Conservation (phyloP, 2,113 vertebrate species). For the Pholis gunnellus region DNA sequence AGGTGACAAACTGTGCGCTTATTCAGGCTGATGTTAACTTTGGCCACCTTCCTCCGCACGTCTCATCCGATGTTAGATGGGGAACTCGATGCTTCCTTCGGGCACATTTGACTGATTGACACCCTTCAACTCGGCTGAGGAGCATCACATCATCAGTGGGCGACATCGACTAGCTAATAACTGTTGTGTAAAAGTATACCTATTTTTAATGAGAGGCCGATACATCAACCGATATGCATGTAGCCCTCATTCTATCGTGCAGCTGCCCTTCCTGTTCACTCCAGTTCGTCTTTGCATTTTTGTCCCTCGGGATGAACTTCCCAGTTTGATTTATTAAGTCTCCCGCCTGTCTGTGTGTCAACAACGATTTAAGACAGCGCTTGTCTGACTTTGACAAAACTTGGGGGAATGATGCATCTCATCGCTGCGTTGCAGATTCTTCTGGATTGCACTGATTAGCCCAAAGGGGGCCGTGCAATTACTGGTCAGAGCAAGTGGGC, state of each 20-base stretch:
- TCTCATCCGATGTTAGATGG: conserved; percentile 18
- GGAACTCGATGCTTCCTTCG: conserved; percentile 1
- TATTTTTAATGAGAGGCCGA: conserved; percentile 11
- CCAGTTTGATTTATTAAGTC: conserved; percentile 26
- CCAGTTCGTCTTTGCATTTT: neutral
- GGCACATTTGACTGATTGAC: conserved; percentile 26
- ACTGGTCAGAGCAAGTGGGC: conserved; percentile 53
- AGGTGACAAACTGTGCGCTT: conserved; percentile 19
- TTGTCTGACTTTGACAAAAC: conserved; percentile 53
- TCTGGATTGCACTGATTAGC: conserved; percentile 41
- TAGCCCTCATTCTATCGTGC: neutral
- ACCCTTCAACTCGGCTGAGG: conserved; percentile 39
- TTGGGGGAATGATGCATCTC: conserved; percentile 42
- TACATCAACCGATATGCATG: neutral
- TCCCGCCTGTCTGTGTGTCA: neutral
- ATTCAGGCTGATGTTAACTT: conserved; percentile 35
- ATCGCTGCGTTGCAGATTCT: conserved; percentile 14
- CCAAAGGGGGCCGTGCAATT: conserved; percentile 39
- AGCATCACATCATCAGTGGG: conserved; percentile 50
- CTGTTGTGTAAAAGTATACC: neutral
- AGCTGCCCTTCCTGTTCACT: neutral
- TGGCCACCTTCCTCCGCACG: conserved; percentile 12
- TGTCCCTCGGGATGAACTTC: neutral
- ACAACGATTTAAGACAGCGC: neutral
- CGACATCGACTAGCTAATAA: conserved; percentile 26